These are phyloP conservation scores for Caenorhabditis auriculariae DNA, from an alignment of 2,888 invertebrate species.

Conservation along the genomic window DNA sequence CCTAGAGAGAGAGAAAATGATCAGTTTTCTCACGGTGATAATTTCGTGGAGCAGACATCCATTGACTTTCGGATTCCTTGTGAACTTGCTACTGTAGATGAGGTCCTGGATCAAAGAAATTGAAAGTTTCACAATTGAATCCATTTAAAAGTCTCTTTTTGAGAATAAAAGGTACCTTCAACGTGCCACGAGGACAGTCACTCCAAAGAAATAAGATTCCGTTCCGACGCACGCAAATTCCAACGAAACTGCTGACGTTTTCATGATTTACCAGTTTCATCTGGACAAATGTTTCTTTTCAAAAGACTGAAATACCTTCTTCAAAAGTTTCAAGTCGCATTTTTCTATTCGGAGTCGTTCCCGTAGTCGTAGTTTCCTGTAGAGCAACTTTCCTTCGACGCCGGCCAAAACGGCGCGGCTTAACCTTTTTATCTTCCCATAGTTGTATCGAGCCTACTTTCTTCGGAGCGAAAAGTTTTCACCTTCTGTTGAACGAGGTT, in stretches of 20 bases:
- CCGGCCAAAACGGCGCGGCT: slow-evolving; percentile 60
- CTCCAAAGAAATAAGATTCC: slow-evolving; percentile 47
- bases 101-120: slow-evolving; percentile 30
- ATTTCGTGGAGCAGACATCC: slow-evolving; percentile 45
- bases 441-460: no score
- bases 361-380: slow-evolving; percentile 33
- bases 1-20: neutral
- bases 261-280: slow-evolving; percentile 89
- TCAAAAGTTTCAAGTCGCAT: slow-evolving; percentile 32
- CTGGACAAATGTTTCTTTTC: slow-evolving; percentile 50
- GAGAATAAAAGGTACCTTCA: slow-evolving; percentile 7
- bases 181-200: slow-evolving; percentile 29
- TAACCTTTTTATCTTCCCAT: no score
- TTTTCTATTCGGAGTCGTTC: slow-evolving; percentile 33
- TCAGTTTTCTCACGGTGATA: slow-evolving; percentile 11
- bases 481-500: no score
- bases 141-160: neutral
- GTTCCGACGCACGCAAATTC: slow-evolving; percentile 65
- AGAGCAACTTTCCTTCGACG: slow-evolving; percentile 42
- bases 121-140: neutral
- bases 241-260: slow-evolving; percentile 93
- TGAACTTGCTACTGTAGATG: slow-evolving; percentile 43
- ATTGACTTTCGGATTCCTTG: slow-evolving; percentile 42
- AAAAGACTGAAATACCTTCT: slow-evolving; percentile 14
- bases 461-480: no score